Evolutionary conservation across 2,113 vertebrate species (phyloP).

Genomic region (Vimba vimba): DNA sequence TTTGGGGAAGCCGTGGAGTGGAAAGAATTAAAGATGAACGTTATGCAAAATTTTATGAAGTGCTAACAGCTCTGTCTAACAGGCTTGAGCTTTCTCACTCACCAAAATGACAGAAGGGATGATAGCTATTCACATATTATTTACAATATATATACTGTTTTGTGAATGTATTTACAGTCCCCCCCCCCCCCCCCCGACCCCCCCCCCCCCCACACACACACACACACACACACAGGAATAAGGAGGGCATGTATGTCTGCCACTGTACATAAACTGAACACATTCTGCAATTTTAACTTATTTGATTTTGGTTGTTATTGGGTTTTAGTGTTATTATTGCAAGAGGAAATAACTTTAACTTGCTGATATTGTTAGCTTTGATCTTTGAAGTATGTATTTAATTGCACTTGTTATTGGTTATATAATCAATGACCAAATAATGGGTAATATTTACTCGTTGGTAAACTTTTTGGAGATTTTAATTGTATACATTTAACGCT

Average conservation of each 20-base stretch:
- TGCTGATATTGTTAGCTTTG: background rate
- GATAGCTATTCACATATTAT: background rate
- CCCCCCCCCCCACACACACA: background rate
- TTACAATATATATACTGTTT: constrained; percentile 1
- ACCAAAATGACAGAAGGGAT: constrained; percentile 68
- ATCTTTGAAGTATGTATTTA: background rate
- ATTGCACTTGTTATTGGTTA: constrained; percentile 27
- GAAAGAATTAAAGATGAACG: constrained; percentile 83
- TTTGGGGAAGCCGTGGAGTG: constrained; percentile 91
- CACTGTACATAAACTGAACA: background rate
- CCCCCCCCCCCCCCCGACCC: background rate
- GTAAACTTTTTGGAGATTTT: background rate
- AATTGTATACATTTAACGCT: background rate
- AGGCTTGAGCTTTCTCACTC: constrained; percentile 83
- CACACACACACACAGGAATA: background rate
- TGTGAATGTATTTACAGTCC: background rate
- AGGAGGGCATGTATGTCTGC: background rate
- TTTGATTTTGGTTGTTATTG: constrained; percentile 20
- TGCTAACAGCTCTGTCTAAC: constrained; percentile 89
- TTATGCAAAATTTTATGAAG: constrained; percentile 90
- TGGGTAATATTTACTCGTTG: constrained; percentile 32
- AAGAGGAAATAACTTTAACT: constrained; percentile 13
- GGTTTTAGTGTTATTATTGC: constrained; percentile 9
- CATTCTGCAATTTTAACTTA: constrained; percentile 6
- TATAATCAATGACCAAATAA: constrained; percentile 5